Conservation (phyloP, 2,113 vertebrate species). For the Sebastes fasciatus region DNA sequence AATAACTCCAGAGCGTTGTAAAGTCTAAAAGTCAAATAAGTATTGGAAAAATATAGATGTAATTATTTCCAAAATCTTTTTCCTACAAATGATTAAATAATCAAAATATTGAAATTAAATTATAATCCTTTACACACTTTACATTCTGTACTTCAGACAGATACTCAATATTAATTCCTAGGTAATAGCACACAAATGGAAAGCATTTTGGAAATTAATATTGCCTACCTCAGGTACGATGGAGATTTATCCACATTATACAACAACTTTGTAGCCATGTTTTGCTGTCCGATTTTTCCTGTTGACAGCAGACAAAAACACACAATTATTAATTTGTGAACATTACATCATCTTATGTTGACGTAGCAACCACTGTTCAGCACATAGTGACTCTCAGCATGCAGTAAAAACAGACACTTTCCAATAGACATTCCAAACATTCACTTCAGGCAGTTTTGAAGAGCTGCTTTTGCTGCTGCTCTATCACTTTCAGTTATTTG, state of each 20-base stretch:
- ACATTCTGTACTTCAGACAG: background rate
- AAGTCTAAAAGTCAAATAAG: too few relatives aligned
- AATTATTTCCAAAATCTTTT: too few relatives aligned
- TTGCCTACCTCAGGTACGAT: conserved; percentile 30
- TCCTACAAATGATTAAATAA: background rate
- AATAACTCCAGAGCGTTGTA: too few relatives aligned
- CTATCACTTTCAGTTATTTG: background rate
- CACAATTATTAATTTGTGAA: background rate
- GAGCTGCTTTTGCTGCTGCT: background rate
- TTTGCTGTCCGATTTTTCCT: conserved; percentile 41
- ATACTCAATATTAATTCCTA: background rate
- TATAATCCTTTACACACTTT: background rate
- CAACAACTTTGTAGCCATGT: background rate
- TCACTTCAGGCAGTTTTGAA: background rate
- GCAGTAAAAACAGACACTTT: background rate
- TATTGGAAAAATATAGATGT: too few relatives aligned
- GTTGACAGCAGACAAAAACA: conserved; percentile 30
- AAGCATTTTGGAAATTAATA: background rate
- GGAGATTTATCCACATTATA: conserved; percentile 20
- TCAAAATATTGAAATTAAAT: background rate
- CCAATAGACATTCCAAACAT: background rate
- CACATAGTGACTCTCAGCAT: background rate
- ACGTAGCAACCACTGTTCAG: background rate
- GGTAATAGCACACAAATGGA: background rate
- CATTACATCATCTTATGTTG: background rate